Evolutionary conservation across 1,140 invertebrate species (phyloP), one percentile per base, ranked within the genome.

Genomic region (Eulimnadia texana): DNA sequence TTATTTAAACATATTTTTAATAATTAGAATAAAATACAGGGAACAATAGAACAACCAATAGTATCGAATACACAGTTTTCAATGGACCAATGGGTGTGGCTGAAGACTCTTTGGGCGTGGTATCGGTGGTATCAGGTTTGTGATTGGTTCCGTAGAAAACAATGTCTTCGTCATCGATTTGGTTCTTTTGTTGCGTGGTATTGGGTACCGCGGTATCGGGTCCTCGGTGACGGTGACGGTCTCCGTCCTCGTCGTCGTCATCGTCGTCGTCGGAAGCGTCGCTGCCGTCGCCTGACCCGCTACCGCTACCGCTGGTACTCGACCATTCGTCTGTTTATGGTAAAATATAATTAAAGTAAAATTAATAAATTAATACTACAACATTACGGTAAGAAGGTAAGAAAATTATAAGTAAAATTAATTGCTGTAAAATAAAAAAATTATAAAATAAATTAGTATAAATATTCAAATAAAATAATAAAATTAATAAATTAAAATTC

Each of bases 161-260:
- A 33, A 57, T 57, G 20, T 57, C 55, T 10, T 57, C 52, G 57
- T 42, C 33, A 6, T 65, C 64, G 3, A 63, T 64, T 10, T 68
- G 63, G 20, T 66, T 64, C 29, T 66, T 73, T 22, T 76, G 75
- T 42, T 73, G 72, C 25, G 74, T 42, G 33, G 6, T 6, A 42
- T 42, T 16, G 6, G 33, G 33, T 42, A 16, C 6, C 28, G 47
- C 50, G 60, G n/a, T 50, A 29, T 20, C n/a, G 50, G 56, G 16
- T 47, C 11, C 23, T n/a, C 33, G 49, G 49, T 13, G 47, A 51
- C 61, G 58, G 11, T 64, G 66, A 27, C 58, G 57, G 11, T 65
- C 64, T 28, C 67, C 63, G 33, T 69, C 66, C 51, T 67, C 66
- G 6, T 55, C 56, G 52, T 66, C 67, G 27, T 42, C 33, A 42